Evolutionary conservation across 2,797 vertebrate species (phyloP), one percentile per base, ranked within the genome.

Genomic region (Pseudochirops corinnae): DNA sequence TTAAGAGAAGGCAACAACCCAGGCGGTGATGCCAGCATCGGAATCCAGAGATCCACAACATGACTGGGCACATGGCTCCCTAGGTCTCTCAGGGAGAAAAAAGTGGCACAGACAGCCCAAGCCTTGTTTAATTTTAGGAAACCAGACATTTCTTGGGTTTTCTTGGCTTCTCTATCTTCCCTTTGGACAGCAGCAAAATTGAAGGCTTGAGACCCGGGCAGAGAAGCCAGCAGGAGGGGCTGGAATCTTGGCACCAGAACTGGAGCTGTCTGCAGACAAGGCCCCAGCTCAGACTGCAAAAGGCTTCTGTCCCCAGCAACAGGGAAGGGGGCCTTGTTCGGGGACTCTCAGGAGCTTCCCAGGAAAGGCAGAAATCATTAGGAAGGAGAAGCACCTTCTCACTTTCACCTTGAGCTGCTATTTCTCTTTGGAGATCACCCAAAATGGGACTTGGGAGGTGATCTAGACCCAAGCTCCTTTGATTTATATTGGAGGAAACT

Each of bases 61-160:
- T 46, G 7, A 60, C 90, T 87, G 67, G 93, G 39, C 62, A 12
- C 18, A 10, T 0, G 21, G 9, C 16, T 33, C 50, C 55, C 39
- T 21, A 5, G 1, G 14, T 92, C 92, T 50, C 58, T 55, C n/a
- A 3, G 11, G 93, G 39, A 87, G 39, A 74, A 39, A 74, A 74
- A 18, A 5, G 21, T 4, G 2, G 12, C 26, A 21, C 60, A 87
- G n/a, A 93, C 24, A 53, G 33, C 33, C 67, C 39, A 3, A 2
- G 56, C 6, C 91, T 13, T 24, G 74, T 29, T 58, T 53, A 46
- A 5, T 82, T 82, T 82, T 90, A 0, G 0, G 92, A 94, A 95
- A 94, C 90, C 95, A 95, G 97, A 97, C 95, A 55, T 91, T 93
- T 94, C 90, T 91, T 56, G 58, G 90, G 60, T 97, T 97, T 96